Evolutionary conservation across 1,140 invertebrate species (phyloP).

Genomic region (Drosophila micromelanica): DNA sequence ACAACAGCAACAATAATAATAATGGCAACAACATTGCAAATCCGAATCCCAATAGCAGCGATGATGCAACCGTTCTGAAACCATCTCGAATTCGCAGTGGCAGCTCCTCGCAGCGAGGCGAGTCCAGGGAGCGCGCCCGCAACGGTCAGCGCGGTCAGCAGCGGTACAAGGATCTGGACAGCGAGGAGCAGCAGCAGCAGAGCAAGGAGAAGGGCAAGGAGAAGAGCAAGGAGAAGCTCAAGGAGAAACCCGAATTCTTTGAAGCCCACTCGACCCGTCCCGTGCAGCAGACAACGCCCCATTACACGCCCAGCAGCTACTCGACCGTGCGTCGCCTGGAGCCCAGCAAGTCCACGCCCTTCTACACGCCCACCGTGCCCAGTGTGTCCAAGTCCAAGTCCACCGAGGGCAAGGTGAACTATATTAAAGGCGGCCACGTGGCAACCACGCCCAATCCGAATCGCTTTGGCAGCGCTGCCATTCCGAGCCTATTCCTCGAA

Average conservation of each 20-base stretch:
- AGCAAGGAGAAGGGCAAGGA: slow-evolving; percentile 48
- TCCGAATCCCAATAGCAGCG: slow-evolving; percentile 33
- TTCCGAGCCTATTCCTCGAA: slow-evolving; percentile 60
- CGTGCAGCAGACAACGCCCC: slow-evolving; percentile 61
- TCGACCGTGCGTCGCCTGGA: slow-evolving; percentile 70
- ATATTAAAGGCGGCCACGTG: slow-evolving; percentile 59
- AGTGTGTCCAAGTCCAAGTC: slow-evolving; percentile 70
- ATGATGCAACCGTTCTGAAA: slow-evolving; percentile 52
- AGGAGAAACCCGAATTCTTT: slow-evolving; percentile 61
- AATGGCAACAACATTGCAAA: slow-evolving; percentile 18
- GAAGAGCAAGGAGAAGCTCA: slow-evolving; percentile 37
- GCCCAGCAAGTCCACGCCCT: slow-evolving; percentile 76
- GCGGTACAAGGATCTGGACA: slow-evolving; percentile 62
- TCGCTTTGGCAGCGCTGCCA: slow-evolving; percentile 45
- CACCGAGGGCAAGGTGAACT: slow-evolving; percentile 71
- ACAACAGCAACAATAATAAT: slow-evolving; percentile 14
- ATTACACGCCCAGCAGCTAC: slow-evolving; percentile 53
- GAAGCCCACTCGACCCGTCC: slow-evolving; percentile 59
- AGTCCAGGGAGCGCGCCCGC: slow-evolving; percentile 60
- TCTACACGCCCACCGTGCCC: slow-evolving; percentile 84
- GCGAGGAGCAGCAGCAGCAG: slow-evolving; percentile 47
- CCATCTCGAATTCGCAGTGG: slow-evolving; percentile 34
- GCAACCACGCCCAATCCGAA: slow-evolving; percentile 66
- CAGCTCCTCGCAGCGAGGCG: slow-evolving; percentile 46
- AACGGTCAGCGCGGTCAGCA: slow-evolving; percentile 74